These are phyloP conservation scores for Heterodera carotae DNA, from an alignment of 1,140 invertebrate species.

Conservation along the genomic window DNA sequence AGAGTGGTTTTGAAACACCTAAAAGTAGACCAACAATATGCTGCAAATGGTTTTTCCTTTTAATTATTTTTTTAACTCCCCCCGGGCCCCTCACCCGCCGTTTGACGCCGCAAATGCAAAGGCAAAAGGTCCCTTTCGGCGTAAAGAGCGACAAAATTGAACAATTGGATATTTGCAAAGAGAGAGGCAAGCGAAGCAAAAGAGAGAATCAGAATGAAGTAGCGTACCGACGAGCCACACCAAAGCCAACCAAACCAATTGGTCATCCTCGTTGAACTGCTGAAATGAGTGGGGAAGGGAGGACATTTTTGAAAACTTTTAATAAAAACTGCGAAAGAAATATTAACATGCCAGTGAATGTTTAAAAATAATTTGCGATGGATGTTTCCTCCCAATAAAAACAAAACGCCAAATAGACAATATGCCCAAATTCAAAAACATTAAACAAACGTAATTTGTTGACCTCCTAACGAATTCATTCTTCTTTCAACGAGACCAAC, in stretches of 20 bases:
- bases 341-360: too few species aligned
- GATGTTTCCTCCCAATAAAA: not conserved
- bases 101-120: not conserved
- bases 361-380: too few species aligned
- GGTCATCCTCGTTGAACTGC: not conserved
- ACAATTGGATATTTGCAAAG: conserved; percentile 33
- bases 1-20: not conserved
- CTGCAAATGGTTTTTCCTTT: not conserved
- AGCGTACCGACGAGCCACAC: conserved; percentile 22
- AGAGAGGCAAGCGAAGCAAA: conserved; percentile 28
- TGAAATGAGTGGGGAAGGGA: not conserved
- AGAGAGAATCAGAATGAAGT: conserved; percentile 30
- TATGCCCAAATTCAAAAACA: not conserved
- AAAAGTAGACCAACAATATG: not conserved
- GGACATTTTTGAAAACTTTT: not conserved
- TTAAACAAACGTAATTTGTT: too few species aligned
- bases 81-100: not conserved
- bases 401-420: not conserved
- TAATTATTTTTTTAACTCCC: not conserved
- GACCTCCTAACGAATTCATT: too few species aligned
- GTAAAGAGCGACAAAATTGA: conserved; percentile 33
- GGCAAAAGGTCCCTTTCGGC: conserved; percentile 19
- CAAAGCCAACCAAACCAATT: conserved; percentile 18
- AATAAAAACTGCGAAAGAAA: not conserved
- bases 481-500: too few species aligned